Base-by-base conservation (phyloP, 2,797 vertebrate species). In the Characodon lateralis region DNA sequence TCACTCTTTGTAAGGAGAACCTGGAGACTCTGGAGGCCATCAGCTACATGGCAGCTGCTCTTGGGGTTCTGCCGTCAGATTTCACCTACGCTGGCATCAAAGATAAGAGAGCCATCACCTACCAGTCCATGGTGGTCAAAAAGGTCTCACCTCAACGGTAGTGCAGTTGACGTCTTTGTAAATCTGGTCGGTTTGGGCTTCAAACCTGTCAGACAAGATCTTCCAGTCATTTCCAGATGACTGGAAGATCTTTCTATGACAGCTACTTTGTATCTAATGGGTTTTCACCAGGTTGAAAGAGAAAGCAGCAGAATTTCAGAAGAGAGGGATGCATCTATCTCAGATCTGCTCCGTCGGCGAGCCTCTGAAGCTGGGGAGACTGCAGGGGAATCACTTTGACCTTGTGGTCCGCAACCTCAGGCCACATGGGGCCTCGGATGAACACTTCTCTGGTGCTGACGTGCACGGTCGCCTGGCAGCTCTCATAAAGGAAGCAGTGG, bases 41-140 rank as follows among this genome's bases (percentile, higher is more conserved):
- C 43, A 95, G 96, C 79, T 95, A 95, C 90, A 95, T 99, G 95
- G 96, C 98, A n/a, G 86, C 96, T 50, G 92, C 95, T 39, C 96
- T 99, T 55, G 97, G 96, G 5, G 94, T 99, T 20, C 94, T 98
- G 71, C 96, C 97, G 18, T 98, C 97, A 6, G 97, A 99, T 91
- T 99, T 99, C 90, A 97, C 96, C 90, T 99, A 99, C 12, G 96
- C 97, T 16, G 98, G 98, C 70, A 97, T 97, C 89, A 99, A 99
- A 93, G 98, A 99, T 82, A 99, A 99, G 92, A 96, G 96, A 89
- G 98, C 98, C 12, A 56, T 99, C 88, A 98, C 98, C 58, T 97
- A 95, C 87, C 98, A 99, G 84, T 91, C 96, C 43, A 98, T 99
- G 97, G 97, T 98, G 66, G 97, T 99, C 82, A 98, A 96, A 93